phyloP scores from a whole-genome alignment of 2,113 vertebrate species.

The Urocolius indicus region DNA sequence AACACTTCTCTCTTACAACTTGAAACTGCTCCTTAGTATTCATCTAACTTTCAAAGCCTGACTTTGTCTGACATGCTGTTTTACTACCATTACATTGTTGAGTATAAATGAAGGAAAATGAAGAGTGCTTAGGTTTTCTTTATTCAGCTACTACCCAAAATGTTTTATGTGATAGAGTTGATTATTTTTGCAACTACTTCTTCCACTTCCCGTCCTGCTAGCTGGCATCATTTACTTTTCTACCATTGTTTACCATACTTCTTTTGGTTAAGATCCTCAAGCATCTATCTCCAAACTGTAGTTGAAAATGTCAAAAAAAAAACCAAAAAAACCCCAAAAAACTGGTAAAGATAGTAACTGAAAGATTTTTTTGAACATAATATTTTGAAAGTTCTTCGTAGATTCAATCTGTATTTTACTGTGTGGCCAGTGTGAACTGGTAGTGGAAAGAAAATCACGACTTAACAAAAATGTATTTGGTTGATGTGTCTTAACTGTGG shows the following conservation, averaged over 20 bases:
- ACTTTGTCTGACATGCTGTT: not conserved
- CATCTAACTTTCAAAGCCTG: not conserved
- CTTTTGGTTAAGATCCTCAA: not conserved
- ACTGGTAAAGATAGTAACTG: not conserved
- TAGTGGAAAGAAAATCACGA: not conserved
- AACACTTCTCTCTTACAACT: not conserved
- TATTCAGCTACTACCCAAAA: not conserved
- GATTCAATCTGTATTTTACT: not conserved
- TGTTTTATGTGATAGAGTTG: not conserved
- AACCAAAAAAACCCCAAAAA: too few species aligned
- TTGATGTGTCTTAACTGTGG: not conserved
- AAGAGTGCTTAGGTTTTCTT: not conserved
- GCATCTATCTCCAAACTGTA: not conserved
- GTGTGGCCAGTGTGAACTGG: not conserved
- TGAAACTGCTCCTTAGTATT: not conserved
- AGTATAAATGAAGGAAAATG: not conserved
- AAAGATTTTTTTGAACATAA: not conserved
- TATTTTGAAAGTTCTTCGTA: not conserved
- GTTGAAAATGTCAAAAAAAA: not conserved
- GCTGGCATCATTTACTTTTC: not conserved
- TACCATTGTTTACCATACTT: not conserved
- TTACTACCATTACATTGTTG: not conserved
- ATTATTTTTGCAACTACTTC: not conserved
- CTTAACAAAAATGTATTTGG: not conserved
- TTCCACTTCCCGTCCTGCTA: not conserved